Evolutionary conservation across 2,888 invertebrate genomes (phyloP).

Genomic region (Tinea semifulvella): DNA sequence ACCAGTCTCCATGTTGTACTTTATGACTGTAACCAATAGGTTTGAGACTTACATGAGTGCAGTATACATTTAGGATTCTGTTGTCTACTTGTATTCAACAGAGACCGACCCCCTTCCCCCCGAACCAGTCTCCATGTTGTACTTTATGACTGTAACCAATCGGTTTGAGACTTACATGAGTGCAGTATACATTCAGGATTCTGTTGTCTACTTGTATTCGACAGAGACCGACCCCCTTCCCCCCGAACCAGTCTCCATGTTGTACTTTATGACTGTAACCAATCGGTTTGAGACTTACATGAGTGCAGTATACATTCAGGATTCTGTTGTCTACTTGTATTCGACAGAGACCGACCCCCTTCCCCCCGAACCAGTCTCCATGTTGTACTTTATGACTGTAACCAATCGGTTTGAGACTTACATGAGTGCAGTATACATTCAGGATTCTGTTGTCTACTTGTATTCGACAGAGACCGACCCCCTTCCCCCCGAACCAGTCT

Average conservation of each 20-base stretch:
- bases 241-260: constrained; percentile 99
- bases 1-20: constrained; percentile 98
- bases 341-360: constrained; percentile 88
- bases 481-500: constrained; percentile 99
- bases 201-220: constrained; percentile 73
- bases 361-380: constrained; percentile 99
- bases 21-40: constrained; percentile 96
- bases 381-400: constrained; percentile 95
- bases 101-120: constrained; percentile 93
- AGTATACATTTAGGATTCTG: constrained; percentile 83
- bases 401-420: no score
- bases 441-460: constrained; percentile 73
- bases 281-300: no score
- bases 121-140: constrained; percentile 99
- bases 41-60: constrained; percentile 94
- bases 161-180: constrained; percentile 95
- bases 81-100: constrained; percentile 77
- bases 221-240: constrained; percentile 92
- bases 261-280: constrained; percentile 95
- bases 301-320: constrained; percentile 91
- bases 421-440: constrained; percentile 94
- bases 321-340: constrained; percentile 72
- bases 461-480: constrained; percentile 84
- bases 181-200: constrained; percentile 86
- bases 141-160: constrained; percentile 95